Conservation (phyloP, 2,113 vertebrate species). For the Antechinus stuartii region DNA sequence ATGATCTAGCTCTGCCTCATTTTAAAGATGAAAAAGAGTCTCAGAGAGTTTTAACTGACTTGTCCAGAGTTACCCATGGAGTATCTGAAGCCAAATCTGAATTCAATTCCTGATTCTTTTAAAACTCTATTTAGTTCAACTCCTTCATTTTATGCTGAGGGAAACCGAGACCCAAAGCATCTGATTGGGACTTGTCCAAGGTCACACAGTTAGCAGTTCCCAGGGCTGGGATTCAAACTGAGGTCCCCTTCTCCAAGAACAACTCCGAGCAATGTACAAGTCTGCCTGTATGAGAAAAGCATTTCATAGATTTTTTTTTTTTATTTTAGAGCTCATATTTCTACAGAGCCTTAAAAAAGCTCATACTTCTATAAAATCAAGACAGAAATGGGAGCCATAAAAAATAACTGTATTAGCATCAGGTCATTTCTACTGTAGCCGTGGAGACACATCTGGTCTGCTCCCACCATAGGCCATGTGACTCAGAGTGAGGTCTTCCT, state of each 20-base stretch:
- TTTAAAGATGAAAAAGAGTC: not conserved
- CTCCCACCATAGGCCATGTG: not conserved
- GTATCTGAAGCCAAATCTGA: not conserved
- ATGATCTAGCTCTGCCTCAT: not conserved
- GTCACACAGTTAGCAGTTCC: constrained; percentile 2
- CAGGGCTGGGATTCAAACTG: not conserved
- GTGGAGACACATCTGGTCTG: not conserved
- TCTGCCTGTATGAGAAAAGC: not conserved
- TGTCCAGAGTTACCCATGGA: not conserved
- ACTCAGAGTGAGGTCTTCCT: not conserved
- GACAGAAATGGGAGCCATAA: constrained; percentile 3
- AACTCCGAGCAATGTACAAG: not conserved
- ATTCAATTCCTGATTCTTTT: not conserved
- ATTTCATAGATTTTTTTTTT: not conserved
- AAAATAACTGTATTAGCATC: constrained; percentile 4
- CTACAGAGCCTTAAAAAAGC: not conserved
- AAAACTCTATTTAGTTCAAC: not conserved
- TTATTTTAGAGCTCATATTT: not conserved
- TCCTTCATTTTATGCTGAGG: not conserved
- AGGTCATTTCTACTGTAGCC: not conserved
- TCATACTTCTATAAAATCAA: not conserved
- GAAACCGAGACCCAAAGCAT: constrained; percentile 47
- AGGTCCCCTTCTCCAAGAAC: not conserved
- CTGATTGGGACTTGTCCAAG: not conserved
- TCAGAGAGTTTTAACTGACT: not conserved